Percentiles rank a stretch among this genome's conserved stretches.
Conservation (phyloP, 2,113 vertebrate genomes). For the Malaclemys terrapin region DNA sequence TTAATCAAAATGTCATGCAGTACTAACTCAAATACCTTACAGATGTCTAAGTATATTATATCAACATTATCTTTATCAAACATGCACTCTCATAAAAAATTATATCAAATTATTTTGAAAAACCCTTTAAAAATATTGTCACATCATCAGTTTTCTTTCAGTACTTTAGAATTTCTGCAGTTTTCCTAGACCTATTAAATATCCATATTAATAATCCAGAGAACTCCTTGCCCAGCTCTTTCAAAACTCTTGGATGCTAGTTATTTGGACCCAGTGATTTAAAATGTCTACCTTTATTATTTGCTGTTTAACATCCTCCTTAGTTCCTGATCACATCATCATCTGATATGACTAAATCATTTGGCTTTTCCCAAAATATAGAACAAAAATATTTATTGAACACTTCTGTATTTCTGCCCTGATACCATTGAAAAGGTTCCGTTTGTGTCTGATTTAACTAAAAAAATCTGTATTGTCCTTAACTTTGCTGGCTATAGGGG, state of each 20-base stretch:
- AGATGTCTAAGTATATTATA: background rate
- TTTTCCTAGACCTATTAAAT: constrained; percentile 39
- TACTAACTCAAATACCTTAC: background rate
- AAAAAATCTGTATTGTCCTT: constrained; percentile 8
- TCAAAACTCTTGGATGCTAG: constrained; percentile 15
- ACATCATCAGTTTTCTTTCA: constrained; percentile 16
- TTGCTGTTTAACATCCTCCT: constrained; percentile 35
- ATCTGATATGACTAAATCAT: constrained; percentile 42
- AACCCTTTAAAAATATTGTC: background rate
- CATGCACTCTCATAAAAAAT: background rate
- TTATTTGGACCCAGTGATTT: constrained; percentile 15
- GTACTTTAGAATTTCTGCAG: background rate
- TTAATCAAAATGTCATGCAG: background rate
- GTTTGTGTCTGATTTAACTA: constrained; percentile 49
- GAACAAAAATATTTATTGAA: constrained; percentile 53
- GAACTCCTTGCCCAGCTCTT: background rate
- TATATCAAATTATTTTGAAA: background rate
- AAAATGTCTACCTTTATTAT: constrained; percentile 47
- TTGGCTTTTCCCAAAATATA: constrained; percentile 26
- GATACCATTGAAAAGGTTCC: constrained; percentile 8
- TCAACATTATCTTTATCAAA: background rate
- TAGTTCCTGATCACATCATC: constrained; percentile 5
- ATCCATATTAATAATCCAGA: background rate
- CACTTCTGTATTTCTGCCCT: constrained; percentile 34
- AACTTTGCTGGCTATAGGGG: constrained; percentile 24